Base-by-base conservation (phyloP, 2,888 invertebrate species). In the Cyaniris semiargus region DNA sequence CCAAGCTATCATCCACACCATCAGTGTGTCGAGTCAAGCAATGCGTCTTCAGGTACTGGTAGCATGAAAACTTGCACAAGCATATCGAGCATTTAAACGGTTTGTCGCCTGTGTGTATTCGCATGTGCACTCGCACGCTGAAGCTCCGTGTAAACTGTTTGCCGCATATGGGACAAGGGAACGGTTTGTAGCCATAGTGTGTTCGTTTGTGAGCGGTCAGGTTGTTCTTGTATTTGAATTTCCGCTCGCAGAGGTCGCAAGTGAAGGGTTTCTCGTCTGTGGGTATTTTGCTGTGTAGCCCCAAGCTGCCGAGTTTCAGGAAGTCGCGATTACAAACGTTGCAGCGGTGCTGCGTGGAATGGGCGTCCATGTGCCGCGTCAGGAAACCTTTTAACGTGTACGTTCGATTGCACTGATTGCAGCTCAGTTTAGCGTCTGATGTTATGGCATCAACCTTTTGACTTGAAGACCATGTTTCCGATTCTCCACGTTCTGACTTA, bases 141-240 rank as follows among this genome's bases (percentile, higher is more conserved):
- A n/a, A 71, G n/a, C n/a, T 71, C 21, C 71, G 34, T 2, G 71
- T 21, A n/a, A 71, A 71, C n/a, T 8, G 10, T n/a, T 71, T 71
- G 34, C 38, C 71, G 71, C 71, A 71, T 18, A 38, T 21, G 13
- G 27, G 71, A 38, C 71, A 71, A 4, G 38, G 18, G 34, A 38
- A 71, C n/a, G 71, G 71, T 18, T 18, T 71, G 34, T 71, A 10
- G 21, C 34, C 71, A 1, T 7, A 10, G 71, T 71, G 71, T n/a
- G n/a, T 13, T 15, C 38, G 18, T 2, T 5, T 13, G 21, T 71
- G 71, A 3, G 21, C 34, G 38, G 18, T n/a, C n/a, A 71, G 38
- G 13, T 71, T 71, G 38, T 8, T 38, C 34, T 38, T 71, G 71
- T 71, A 71, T 3, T n/a, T 27, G 34, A 71, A 71, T 27, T 18